Evolutionary conservation across 2,888 invertebrate species (phyloP), one percentile per base, ranked within the genome.

Genomic region (Hypena proboscidalis): DNA sequence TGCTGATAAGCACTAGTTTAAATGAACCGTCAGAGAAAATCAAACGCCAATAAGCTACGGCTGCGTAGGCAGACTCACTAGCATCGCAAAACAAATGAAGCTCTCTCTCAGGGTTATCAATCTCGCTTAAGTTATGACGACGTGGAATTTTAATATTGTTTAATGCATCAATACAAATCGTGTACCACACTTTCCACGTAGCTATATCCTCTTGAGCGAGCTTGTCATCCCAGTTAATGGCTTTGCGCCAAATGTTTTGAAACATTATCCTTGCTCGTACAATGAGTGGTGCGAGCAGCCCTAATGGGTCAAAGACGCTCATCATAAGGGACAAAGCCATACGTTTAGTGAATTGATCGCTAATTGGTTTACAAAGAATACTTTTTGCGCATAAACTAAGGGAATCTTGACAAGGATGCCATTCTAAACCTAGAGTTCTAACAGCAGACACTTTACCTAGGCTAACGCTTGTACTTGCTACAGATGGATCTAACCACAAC

Each of bases 221-320:
- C 13, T 19, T 19, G 13, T 20, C 9, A 4, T 54, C 43, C 55
- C 55, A 59, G 1, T 23, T 32, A 0, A 52, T 17, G n/a, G 46
- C 43, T 3, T 7, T 13, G 8, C 25, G 30, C 43, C 48, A 51
- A 1, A 46, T 31, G 4, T 56, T 34, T 37, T 56, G 58, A 2
- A 64, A 25, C n/a, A 64, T 39, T 2, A 61, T 56, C 32, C 39
- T 46, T 6, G 50, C 56, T 26, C 51, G 33, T n/a, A 61, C 51
- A 1, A 52, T 48, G 22, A 60, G 55, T 2, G 59, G 60, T 6
- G 57, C 13, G 3, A 60, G 15, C 27, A 56, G 48, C 1, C 59
- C 59, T 9, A 43, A 41, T 0, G 51, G 27, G 19, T 58, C 58
- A 20, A 46, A 61, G 15, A 56, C 37, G 0, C 51, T 55, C 57